A percentile compares a stretch with the other conserved stretches of the same genome.
Conservation (phyloP, 2,797 vertebrate species). For the Enteromius afrohamiltoni region DNA sequence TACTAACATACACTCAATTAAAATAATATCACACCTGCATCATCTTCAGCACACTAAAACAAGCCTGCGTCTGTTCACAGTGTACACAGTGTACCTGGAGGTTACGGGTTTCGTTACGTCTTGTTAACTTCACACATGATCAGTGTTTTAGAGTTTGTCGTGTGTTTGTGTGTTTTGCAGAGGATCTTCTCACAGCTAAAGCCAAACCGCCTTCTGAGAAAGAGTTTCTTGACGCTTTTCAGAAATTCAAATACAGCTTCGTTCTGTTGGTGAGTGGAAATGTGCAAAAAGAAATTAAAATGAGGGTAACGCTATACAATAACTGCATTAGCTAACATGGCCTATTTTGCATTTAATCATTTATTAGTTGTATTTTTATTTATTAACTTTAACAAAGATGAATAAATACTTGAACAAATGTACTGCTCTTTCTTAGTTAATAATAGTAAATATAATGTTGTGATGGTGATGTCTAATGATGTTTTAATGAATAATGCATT, state of each 20-base stretch:
- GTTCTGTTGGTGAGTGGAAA: slow-evolving; percentile 84
- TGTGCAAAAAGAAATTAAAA: neutral
- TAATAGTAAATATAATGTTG: too few species aligned
- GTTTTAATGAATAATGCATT: neutral
- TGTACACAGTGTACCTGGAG: neutral
- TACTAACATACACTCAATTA: neutral
- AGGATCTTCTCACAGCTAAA: slow-evolving; percentile 77
- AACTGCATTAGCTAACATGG: neutral
- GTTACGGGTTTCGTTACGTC: neutral
- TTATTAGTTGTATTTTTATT: neutral
- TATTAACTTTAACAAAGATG: too few species aligned
- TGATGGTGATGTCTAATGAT: too few species aligned
- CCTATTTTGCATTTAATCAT: neutral
- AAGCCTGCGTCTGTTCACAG: too few species aligned
- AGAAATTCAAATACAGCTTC: slow-evolving; percentile 92
- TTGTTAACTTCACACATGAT: neutral
- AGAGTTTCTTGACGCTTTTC: slow-evolving; percentile 83
- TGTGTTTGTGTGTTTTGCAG: slow-evolving; percentile 65
- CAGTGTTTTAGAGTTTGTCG: neutral
- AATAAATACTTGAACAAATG: neutral
- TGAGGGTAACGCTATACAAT: neutral
- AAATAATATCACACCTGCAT: neutral
- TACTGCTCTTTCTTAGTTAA: neutral
- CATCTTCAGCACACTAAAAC: neutral
- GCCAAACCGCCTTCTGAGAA: slow-evolving; percentile 81